Base-by-base conservation (phyloP, 2,888 invertebrate genomes). In the Fissipunctia ypsillon region DNA sequence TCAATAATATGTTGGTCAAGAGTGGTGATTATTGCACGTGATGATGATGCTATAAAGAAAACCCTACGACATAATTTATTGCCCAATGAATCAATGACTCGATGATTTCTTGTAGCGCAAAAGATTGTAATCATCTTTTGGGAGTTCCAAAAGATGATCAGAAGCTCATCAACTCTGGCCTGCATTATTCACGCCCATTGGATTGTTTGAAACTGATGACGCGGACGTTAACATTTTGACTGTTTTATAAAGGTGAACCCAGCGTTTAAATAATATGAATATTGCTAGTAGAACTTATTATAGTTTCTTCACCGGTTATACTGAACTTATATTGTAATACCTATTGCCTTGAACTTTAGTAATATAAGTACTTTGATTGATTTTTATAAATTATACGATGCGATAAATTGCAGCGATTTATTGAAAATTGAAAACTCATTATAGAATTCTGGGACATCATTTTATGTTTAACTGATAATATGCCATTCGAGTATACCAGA, bases 331-430 rank as follows among this genome's bases (percentile, higher is more conserved):
- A 38, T 54, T 38, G 14, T 31, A 54, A 38, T 28, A 63, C 22
- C 22, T 28, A 28, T 28, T 48, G 6, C 45, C 73, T 61, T 74
- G 56, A 73, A 54, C 61, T 56, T 54, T 31, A 70, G 1, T 38
- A 41, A 57, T 12, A 54, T 57, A 45, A 25, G 16, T 41, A 43
- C 28, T 45, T 25, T 43, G 2, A 52, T 28, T 22, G 66, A 56
- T 54, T 59, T 48, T 14, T 35, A n/a, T 59, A 19, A 19, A 43
- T 19, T 69, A 38, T 38, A 45, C 35, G 19, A 60, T 43, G n/a
- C 22, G 22, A 48, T 38, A 28, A 48, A 28, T 25, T 69, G 35
- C 38, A 48, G 38, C 38, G 35, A 67, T 35, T 67, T 25, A 66
- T 22, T 10, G 22, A 67, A 35, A 67, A 48, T 38, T n/a, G n/a